Conservation (phyloP, 1,140 invertebrate species). For the Saxidomus purpurata region DNA sequence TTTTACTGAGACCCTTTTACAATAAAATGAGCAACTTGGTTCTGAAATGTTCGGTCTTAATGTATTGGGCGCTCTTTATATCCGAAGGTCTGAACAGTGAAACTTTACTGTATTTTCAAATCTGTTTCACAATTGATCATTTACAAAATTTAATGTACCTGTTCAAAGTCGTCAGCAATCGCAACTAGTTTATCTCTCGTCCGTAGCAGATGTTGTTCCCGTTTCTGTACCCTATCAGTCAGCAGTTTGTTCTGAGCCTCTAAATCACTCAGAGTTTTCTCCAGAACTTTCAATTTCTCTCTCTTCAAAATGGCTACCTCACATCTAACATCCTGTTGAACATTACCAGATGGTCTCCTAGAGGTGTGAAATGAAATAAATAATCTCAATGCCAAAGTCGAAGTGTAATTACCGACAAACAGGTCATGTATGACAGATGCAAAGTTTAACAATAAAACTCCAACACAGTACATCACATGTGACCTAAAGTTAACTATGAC, state of each 20-base stretch:
- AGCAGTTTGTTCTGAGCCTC: constrained; percentile 56
- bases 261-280: background rate
- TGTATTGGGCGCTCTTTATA: too few relatives aligned
- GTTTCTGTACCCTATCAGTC: constrained; percentile 10
- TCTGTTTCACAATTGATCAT: too few relatives aligned
- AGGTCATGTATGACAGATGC: too few relatives aligned
- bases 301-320: constrained; percentile 20
- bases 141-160: too few relatives aligned
- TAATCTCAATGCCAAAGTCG: background rate
- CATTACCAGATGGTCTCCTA: constrained; percentile 39
- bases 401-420: background rate
- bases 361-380: background rate
- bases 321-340: background rate
- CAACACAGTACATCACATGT: background rate
- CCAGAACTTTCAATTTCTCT: constrained; percentile 36
- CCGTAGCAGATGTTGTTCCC: constrained; percentile 29
- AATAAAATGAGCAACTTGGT: too few relatives aligned
- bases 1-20: too few relatives aligned
- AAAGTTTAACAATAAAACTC: background rate
- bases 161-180: constrained; percentile 31
- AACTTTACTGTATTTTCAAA: too few relatives aligned
- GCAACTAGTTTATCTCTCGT: constrained; percentile 42
- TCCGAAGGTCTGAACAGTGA: too few relatives aligned
- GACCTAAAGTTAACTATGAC: too few relatives aligned
- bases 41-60: too few relatives aligned